Base-by-base conservation (phyloP, 2,888 invertebrate species). In the Apoderus coryli region DNA sequence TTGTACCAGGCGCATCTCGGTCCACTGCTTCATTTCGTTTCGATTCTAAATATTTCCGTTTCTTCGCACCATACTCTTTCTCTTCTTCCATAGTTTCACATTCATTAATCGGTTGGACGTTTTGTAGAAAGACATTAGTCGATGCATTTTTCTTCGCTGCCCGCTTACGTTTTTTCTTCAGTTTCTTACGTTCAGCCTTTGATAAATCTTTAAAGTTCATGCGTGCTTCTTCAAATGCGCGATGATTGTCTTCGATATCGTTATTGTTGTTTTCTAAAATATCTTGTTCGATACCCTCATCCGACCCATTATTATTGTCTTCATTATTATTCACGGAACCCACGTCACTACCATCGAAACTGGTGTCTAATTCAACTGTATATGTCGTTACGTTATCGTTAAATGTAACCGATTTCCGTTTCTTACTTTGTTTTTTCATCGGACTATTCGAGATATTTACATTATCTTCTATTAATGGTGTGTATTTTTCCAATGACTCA, bases 391-490 rank as follows among this genome's bases (percentile, higher is more conserved):
- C 49, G 14, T 51, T 54, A 31, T 56, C 54, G 36, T 49, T 55
- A 36, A 57, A 57, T 4, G 54, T 52, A 4, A 57, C 57, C 25
- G 46, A 47, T 40, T 55, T 57, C 10, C 49, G 44, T 40, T 53
- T 54, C 32, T 52, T 54, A 31, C 48, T 49, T 32, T 48, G 52
- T 34, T 49, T 52, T 25, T 44, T 42, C n/a, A 35, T 36, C 9
- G 39, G 38, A 4, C 35, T 38, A 28, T 35, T 38, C 31, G 47
- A 44, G 27, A 39, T 36, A 25, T 40, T 38, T 2, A 34, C 30
- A 10, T 30, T 29, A 12, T 27, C 29, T 26, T 42, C 43, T 11
- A 31, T 28, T 7, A 44, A 31, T 7, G 40, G 40, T 10, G 38
- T 39, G 22, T 40, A 42, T 30, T 44, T 44, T 26, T 42, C 44